These are phyloP conservation scores for Oreonectes daqikongensis DNA, from an alignment of 2,797 vertebrate genomes.

Conservation along the genomic window DNA sequence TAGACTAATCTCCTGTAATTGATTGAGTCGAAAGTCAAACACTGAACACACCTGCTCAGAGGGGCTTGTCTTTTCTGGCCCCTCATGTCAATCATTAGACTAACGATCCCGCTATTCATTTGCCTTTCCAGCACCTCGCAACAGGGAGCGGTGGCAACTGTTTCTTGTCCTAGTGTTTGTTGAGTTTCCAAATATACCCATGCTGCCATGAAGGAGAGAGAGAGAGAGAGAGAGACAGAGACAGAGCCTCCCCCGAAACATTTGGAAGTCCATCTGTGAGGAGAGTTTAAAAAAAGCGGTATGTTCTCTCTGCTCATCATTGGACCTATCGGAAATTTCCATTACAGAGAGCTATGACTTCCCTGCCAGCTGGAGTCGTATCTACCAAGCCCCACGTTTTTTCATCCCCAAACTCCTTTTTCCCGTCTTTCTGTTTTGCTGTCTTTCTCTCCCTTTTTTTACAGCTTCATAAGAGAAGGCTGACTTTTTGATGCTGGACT, in stretches of 20 bases:
- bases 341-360: constrained; percentile 52
- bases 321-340: constrained; percentile 52
- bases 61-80: constrained; percentile 17
- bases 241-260: constrained; percentile 59
- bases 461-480: constrained; percentile 57
- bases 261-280: constrained; percentile 62
- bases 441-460: constrained; percentile 39
- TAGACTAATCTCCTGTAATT: constrained; percentile 29
- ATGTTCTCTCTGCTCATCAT: constrained; percentile 46
- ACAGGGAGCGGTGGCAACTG: constrained; percentile 40
- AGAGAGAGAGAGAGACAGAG: constrained; percentile 30
- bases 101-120: constrained; percentile 34
- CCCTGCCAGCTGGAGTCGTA: constrained; percentile 50
- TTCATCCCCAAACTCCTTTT: constrained; percentile 23
- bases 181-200: constrained; percentile 56
- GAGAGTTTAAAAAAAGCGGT: constrained; percentile 21
- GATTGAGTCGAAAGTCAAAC: constrained; percentile 35
- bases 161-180: constrained; percentile 51
- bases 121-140: constrained; percentile 43
- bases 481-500: constrained; percentile 62
- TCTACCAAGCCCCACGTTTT: constrained; percentile 46
- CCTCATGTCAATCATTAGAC: constrained; percentile 41
- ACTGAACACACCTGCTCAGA: constrained; percentile 26
- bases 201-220: constrained; percentile 48
- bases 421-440: constrained; percentile 27